Evolutionary conservation across 2,888 invertebrate species (phyloP).

Genomic region (Nomada lathburiana): DNA sequence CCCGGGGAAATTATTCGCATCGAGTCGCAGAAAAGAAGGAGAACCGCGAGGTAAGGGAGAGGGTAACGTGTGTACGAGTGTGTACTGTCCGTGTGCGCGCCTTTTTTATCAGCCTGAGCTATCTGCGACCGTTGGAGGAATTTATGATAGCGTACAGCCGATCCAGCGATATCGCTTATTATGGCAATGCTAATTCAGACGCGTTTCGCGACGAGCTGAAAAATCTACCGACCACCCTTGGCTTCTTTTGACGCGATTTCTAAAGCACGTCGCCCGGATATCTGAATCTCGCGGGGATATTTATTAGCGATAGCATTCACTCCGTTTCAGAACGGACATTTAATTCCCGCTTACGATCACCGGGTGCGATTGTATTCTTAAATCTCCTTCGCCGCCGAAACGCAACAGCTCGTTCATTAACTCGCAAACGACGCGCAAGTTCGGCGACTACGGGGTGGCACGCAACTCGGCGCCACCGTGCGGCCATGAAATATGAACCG

Average conservation of each 20-base stretch:
- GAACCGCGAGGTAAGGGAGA: background rate
- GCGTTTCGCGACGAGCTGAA: slow-evolving; percentile 10
- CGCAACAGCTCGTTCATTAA: slow-evolving; percentile 20
- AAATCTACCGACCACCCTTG: background rate
- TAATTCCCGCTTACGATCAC: too few species aligned
- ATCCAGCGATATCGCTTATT: slow-evolving; percentile 45
- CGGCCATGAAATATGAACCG: slow-evolving; percentile 5
- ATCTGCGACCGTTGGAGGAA: slow-evolving; percentile 41
- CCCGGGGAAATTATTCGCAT: slow-evolving; percentile 44
- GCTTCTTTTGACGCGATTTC: background rate
- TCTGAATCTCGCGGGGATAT: background rate
- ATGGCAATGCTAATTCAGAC: slow-evolving; percentile 42
- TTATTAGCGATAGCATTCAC: background rate
- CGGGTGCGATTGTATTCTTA: background rate
- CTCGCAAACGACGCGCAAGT: slow-evolving; percentile 21
- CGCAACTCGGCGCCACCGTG: slow-evolving; percentile 7
- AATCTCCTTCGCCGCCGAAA: background rate
- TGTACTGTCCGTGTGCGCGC: slow-evolving; percentile 12
- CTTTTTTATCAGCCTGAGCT: slow-evolving; percentile 36
- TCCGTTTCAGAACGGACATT: background rate
- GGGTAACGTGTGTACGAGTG: background rate
- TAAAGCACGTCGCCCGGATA: background rate
- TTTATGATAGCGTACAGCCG: slow-evolving; percentile 41
- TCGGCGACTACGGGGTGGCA: slow-evolving; percentile 7
- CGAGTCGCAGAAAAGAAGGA: slow-evolving; percentile 7